Evolutionary conservation across 2,113 vertebrate genomes (phyloP).

Genomic region (Apteryx mantelli): DNA sequence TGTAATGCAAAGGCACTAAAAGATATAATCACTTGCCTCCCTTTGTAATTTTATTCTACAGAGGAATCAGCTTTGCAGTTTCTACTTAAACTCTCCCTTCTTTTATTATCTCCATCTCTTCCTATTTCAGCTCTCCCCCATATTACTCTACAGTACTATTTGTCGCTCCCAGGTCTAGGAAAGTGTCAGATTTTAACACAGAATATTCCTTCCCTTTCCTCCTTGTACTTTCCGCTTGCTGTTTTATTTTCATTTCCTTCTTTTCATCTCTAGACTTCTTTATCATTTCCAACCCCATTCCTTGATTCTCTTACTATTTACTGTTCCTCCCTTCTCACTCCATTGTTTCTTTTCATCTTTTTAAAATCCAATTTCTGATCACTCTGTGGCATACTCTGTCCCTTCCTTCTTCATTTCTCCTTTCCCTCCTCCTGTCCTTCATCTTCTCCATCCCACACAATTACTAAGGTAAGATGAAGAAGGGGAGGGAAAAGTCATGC

Average conservation of each 20-base stretch:
- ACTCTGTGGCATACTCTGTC: not conserved
- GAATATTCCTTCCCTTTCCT: not conserved
- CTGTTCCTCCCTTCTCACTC: not conserved
- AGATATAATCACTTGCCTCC: constrained; percentile 34
- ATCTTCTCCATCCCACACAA: not conserved
- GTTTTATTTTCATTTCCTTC: not conserved
- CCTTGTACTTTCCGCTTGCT: not conserved
- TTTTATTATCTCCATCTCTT: not conserved
- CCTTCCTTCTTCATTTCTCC: not conserved
- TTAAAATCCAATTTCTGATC: not conserved
- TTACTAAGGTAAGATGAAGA: not conserved
- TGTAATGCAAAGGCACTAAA: not conserved
- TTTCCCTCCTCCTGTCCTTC: not conserved
- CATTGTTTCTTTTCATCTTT: not conserved
- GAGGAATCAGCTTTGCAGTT: not conserved
- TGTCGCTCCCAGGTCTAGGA: not conserved
- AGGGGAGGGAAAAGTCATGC: not conserved
- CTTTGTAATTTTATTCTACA: not conserved
- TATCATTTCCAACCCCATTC: not conserved
- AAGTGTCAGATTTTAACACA: not conserved
- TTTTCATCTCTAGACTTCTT: not conserved
- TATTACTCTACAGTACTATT: not conserved
- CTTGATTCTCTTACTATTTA: not conserved
- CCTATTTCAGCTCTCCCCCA: not conserved
- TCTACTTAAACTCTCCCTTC: not conserved